phyloP scores from a whole-genome alignment of 2,797 vertebrate genomes.

The Schizothorax lantsangensis region DNA sequence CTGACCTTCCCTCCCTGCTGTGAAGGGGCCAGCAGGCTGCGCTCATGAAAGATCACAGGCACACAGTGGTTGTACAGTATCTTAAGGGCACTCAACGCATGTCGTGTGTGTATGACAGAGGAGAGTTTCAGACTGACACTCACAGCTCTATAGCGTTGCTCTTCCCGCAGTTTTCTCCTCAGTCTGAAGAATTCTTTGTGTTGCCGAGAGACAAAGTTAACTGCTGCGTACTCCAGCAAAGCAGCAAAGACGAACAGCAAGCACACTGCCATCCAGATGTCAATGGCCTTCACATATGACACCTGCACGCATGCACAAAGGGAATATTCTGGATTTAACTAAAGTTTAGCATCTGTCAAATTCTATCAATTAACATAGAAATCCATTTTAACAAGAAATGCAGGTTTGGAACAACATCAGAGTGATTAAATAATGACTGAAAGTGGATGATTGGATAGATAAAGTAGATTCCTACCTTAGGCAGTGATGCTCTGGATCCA shows the following conservation, averaged over 20 bases:
- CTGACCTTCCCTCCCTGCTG: conserved; percentile 45
- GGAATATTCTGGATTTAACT: background rate
- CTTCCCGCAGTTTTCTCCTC: conserved; percentile 82
- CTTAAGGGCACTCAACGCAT: background rate
- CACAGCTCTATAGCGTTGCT: conserved; percentile 83
- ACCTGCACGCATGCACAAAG: conserved; percentile 76
- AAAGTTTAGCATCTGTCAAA: background rate
- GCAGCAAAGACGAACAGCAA: conserved; percentile 94
- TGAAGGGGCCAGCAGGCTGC: background rate
- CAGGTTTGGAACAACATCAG: background rate
- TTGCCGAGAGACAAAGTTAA: conserved; percentile 95
- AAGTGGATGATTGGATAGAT: conserved; percentile 3
- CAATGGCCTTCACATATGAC: conserved; percentile 94
- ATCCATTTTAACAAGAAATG: background rate
- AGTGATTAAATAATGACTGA: background rate
- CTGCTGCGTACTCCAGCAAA: conserved; percentile 91
- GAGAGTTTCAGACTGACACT: conserved; percentile 68
- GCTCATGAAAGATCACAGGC: conserved; percentile 18
- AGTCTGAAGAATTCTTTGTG: conserved; percentile 94
- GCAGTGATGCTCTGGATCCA: conserved; percentile 91
- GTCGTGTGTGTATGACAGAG: conserved; percentile 55
- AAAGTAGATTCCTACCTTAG: conserved; percentile 82
- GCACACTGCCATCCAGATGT: conserved; percentile 98
- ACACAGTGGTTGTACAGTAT: background rate
- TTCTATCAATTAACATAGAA: background rate